Percentiles rank a stretch among this genome's conserved stretches.
These are phyloP conservation scores for Galbula dea DNA, from an alignment of 2,113 vertebrate species.

Conservation along the genomic window DNA sequence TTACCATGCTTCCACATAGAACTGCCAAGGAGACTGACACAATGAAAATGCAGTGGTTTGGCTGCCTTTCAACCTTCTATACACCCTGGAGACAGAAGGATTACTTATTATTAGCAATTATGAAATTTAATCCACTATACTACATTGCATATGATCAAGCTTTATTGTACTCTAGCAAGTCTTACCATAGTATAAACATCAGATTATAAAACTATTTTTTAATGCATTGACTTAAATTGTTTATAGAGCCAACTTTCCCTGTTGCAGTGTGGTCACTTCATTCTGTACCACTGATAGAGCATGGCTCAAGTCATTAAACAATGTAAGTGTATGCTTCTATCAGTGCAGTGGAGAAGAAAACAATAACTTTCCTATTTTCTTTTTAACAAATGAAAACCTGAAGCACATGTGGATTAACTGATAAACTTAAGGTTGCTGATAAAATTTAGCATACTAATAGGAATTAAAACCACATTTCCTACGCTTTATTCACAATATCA, in stretches of 20 bases:
- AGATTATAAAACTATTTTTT: neutral
- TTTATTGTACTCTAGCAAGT: conserved; percentile 23
- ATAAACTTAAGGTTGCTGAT: neutral
- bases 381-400: conserved; percentile 6
- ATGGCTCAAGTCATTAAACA: neutral
- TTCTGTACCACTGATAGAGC: neutral
- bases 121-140: conserved; percentile 26
- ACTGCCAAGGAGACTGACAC: conserved; percentile 16
- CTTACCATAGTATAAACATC: neutral
- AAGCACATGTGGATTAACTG: neutral
- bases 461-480: neutral
- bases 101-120: conserved; percentile 61
- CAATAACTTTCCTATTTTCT: neutral
- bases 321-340: neutral
- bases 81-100: conserved; percentile 3
- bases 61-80: conserved; percentile 33
- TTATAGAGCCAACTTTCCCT: neutral
- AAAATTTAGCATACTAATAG: neutral
- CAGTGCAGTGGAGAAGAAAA: neutral
- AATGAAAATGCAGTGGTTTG: conserved; percentile 29
- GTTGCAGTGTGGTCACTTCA: neutral
- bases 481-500: neutral
- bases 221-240: neutral
- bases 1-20: conserved; percentile 4
- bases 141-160: conserved; percentile 16